Conservation (phyloP, 2,888 invertebrate genomes). For the Acanthopleura granulata region DNA sequence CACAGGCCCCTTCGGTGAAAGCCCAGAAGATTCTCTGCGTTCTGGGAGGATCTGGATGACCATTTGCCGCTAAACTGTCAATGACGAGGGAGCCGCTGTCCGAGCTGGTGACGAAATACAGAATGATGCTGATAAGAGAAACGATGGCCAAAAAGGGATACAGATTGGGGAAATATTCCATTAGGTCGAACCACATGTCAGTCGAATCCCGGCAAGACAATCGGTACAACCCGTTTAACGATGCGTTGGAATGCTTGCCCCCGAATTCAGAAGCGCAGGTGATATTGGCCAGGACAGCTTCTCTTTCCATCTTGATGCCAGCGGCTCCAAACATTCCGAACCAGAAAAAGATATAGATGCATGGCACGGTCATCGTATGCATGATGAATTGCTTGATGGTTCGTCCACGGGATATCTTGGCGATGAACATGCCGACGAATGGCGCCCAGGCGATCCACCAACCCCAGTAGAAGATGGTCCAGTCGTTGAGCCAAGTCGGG, state of each 20-base stretch:
- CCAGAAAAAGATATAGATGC: slow-evolving; percentile 13
- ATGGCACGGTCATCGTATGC: neutral
- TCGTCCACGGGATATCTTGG: slow-evolving; percentile 30
- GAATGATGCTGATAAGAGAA: slow-evolving; percentile 15
- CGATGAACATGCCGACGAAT: slow-evolving; percentile 34
- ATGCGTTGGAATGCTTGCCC: neutral
- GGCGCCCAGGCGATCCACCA: slow-evolving; percentile 36
- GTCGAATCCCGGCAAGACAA: neutral
- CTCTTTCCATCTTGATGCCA: slow-evolving; percentile 11
- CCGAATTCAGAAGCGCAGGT: neutral
- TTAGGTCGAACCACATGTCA: slow-evolving; percentile 20
- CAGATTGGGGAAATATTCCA: neutral
- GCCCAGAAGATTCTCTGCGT: slow-evolving; percentile 18
- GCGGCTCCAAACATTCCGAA: slow-evolving; percentile 12
- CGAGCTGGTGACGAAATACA: slow-evolving; percentile 19
- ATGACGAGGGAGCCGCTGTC: slow-evolving; percentile 20
- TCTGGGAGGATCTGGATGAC: slow-evolving; percentile 15
- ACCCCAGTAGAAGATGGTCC: slow-evolving; percentile 34
- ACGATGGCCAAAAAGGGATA: slow-evolving; percentile 4
- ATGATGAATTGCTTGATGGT: slow-evolving; percentile 24
- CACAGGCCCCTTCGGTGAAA: slow-evolving; percentile 13
- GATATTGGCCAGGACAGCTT: slow-evolving; percentile 1
- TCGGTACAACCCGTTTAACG: slow-evolving; percentile 1
- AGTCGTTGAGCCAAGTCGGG: slow-evolving; percentile 25
- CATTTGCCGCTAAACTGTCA: neutral